Percentiles rank a stretch among this genome's conserved stretches.
phyloP scores from a whole-genome alignment of 2,888 invertebrate genomes.

The Mongoloraphidia duomilia region DNA sequence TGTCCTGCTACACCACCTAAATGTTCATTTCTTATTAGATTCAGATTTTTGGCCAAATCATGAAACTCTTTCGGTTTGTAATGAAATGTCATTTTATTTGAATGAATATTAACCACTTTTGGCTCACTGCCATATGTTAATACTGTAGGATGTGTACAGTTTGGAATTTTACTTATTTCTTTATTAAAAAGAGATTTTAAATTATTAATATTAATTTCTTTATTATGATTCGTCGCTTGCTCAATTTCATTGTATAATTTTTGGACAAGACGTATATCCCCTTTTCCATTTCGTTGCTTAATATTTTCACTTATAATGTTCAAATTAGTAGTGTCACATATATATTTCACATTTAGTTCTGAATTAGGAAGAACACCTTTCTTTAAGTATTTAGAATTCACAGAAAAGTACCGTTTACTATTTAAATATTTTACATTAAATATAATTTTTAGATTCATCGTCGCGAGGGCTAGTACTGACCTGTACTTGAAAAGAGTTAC shows the following conservation, averaged over 20 bases:
- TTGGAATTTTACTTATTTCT: slow-evolving; percentile 59
- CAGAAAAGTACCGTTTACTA: too few species aligned
- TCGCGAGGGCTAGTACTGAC: too few species aligned
- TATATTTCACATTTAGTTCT: slow-evolving; percentile 44
- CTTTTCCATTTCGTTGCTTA: slow-evolving; percentile 47
- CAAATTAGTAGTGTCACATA: slow-evolving; percentile 45
- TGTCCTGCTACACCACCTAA: slow-evolving; percentile 64
- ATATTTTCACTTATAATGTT: slow-evolving; percentile 50
- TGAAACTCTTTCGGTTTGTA: slow-evolving; percentile 45
- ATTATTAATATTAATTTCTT: slow-evolving; percentile 10
- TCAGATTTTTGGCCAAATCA: slow-evolving; percentile 46
- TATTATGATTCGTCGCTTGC: slow-evolving; percentile 12
- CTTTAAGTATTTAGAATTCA: too few species aligned
- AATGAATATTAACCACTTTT: slow-evolving; percentile 38
- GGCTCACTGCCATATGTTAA: slow-evolving; percentile 42
- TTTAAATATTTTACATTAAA: neutral
- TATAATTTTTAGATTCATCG: neutral
- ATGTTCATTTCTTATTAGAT: slow-evolving; percentile 53
- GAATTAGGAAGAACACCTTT: slow-evolving; percentile 15
- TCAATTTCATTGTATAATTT: slow-evolving; percentile 29
- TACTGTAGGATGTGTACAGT: slow-evolving; percentile 55
- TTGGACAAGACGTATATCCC: slow-evolving; percentile 45
- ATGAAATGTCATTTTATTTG: slow-evolving; percentile 33
- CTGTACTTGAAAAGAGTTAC: too few species aligned
- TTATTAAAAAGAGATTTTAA: slow-evolving; percentile 30